phyloP scores from a whole-genome alignment of 1,140 invertebrate genomes.

The Caligus rogercresseyi region DNA sequence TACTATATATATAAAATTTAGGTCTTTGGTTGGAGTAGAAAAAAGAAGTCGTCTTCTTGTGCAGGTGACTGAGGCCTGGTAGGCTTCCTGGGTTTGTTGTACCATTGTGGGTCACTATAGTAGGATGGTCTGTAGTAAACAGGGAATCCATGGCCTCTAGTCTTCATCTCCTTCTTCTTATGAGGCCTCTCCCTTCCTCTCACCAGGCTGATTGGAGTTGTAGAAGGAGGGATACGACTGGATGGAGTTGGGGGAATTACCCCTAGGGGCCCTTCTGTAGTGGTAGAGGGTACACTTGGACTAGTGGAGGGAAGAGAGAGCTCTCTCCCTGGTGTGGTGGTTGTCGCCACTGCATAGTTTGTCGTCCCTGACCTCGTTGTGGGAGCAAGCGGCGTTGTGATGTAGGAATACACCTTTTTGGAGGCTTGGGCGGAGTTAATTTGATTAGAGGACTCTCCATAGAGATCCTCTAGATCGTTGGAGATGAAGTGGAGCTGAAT shows the following conservation, averaged over 20 bases:
- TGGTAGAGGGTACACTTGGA: background rate
- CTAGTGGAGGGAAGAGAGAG: background rate
- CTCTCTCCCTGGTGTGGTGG: background rate
- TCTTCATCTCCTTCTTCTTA: background rate
- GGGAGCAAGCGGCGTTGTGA: background rate
- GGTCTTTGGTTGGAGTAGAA: no score
- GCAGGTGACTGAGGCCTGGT: no score
- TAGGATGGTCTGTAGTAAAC: background rate
- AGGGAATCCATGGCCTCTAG: background rate
- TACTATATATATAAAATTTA: no score
- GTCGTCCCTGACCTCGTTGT: background rate
- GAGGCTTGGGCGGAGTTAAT: background rate
- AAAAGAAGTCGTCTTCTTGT: no score
- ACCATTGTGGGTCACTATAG: background rate
- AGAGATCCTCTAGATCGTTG: background rate
- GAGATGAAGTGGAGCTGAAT: background rate
- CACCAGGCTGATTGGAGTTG: background rate
- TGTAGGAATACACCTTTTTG: background rate
- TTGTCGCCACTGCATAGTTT: background rate
- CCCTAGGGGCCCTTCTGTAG: background rate
- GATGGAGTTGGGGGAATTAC: background rate
- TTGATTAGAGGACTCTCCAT: background rate
- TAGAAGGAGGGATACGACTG: background rate
- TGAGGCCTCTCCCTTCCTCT: background rate
- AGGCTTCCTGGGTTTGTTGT: no score